Conservation (phyloP, 1,140 invertebrate genomes). For the Euschistus heros region DNA sequence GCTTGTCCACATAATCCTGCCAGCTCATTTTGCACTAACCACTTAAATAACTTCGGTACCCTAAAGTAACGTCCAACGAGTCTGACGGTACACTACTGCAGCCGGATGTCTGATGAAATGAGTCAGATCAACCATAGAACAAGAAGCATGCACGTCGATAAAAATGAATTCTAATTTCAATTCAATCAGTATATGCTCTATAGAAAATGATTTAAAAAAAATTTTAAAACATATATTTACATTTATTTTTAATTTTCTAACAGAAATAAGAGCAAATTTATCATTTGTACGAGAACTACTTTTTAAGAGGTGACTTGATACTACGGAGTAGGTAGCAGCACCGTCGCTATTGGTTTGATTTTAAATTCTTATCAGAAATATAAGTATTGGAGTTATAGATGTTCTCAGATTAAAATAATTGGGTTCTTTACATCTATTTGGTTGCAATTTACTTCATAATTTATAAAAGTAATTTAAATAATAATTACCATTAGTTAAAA, state of each 20-base stretch:
- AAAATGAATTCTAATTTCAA: background rate
- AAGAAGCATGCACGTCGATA: constrained; percentile 8
- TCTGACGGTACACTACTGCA: constrained; percentile 18
- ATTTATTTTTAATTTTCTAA: background rate
- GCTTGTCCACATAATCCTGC: constrained; percentile 97
- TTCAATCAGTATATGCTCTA: too few species aligned
- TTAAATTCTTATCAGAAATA: too few species aligned
- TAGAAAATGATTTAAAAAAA: too few species aligned
- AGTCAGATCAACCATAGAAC: constrained; percentile 1
- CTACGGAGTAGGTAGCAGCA: background rate
- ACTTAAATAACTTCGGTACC: constrained; percentile 16
- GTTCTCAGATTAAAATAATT: too few species aligned
- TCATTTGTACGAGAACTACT: background rate
- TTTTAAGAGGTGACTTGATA: background rate
- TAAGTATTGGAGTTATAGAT: too few species aligned
- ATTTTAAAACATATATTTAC: too few species aligned
- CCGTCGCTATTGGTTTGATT: background rate
- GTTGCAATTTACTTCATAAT: too few species aligned
- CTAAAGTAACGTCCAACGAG: constrained; percentile 19
- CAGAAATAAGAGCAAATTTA: background rate
- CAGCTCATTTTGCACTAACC: constrained; percentile 67
- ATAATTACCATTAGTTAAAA: too few species aligned
- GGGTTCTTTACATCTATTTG: too few species aligned
- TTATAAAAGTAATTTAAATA: too few species aligned
- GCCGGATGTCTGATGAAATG: constrained; percentile 20